These are phyloP conservation scores for Gryllus longicercus DNA, from an alignment of 2,888 invertebrate species.

Conservation along the genomic window DNA sequence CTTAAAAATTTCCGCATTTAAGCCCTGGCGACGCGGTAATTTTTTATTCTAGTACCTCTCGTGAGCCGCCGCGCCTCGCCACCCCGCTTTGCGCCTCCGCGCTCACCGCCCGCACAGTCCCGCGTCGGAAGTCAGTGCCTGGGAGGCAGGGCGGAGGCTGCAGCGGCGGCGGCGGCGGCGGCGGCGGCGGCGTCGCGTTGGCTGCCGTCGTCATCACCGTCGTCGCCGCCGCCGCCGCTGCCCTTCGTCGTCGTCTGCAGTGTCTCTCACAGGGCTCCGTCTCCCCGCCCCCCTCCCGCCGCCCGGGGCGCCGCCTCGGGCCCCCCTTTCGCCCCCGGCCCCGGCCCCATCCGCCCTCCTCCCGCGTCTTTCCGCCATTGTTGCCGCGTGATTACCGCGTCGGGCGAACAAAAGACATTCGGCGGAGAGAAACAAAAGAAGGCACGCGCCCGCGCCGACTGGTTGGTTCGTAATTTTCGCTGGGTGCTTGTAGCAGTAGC, in stretches of 20 bases:
- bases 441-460: slow-evolving; percentile 1
- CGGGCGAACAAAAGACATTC: slow-evolving; percentile 7
- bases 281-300: neutral
- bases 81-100: too few species aligned
- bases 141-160: neutral
- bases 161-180: neutral
- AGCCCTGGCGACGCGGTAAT: too few species aligned
- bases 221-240: neutral
- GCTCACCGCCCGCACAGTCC: too few species aligned
- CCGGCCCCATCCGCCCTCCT: neutral
- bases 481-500: slow-evolving; percentile 17
- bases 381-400: neutral
- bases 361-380: neutral
- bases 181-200: neutral
- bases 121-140: neutral
- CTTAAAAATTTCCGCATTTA: too few species aligned
- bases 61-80: too few species aligned
- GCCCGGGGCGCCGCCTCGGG: neutral
- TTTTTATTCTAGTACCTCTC: too few species aligned
- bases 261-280: too few species aligned
- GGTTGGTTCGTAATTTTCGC: slow-evolving; percentile 17
- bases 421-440: slow-evolving; percentile 17
- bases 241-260: neutral
- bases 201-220: neutral
- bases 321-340: neutral